Conservation (phyloP, 2,797 vertebrate genomes). For the Chlorospingus flavigularis region DNA sequence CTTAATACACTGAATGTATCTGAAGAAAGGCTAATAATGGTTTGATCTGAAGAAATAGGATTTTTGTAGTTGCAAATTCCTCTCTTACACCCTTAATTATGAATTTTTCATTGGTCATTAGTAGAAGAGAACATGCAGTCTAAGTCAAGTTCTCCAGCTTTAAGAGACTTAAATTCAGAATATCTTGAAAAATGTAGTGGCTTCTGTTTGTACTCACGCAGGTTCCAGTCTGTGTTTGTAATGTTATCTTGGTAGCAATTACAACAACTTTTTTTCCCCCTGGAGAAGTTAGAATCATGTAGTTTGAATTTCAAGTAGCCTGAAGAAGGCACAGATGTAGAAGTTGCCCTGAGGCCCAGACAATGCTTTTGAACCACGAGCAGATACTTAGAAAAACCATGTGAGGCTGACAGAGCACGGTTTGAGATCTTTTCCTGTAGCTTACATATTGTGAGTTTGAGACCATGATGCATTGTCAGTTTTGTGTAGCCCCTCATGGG, state of each 20-base stretch:
- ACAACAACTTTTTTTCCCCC: background rate
- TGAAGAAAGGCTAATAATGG: background rate
- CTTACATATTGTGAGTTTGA: background rate
- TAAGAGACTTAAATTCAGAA: background rate
- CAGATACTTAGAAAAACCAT: background rate
- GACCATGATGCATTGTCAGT: background rate
- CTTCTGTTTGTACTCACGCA: background rate
- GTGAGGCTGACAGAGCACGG: fast-evolving
- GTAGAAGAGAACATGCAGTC: background rate
- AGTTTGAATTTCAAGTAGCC: background rate
- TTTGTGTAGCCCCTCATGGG: background rate
- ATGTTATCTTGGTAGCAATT: background rate
- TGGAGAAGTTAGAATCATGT: background rate
- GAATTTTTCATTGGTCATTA: background rate
- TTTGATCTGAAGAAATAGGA: background rate
- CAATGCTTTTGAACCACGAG: background rate
- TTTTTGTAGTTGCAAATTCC: background rate
- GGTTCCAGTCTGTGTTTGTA: background rate
- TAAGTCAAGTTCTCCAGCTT: background rate
- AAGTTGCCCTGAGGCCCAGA: background rate
- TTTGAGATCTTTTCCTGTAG: background rate
- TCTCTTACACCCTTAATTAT: background rate
- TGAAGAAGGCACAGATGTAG: background rate
- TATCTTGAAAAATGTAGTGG: background rate
- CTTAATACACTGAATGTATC: background rate